These are phyloP conservation scores for Albula glossodonta DNA, from an alignment of 2,113 vertebrate genomes.

Conservation along the genomic window DNA sequence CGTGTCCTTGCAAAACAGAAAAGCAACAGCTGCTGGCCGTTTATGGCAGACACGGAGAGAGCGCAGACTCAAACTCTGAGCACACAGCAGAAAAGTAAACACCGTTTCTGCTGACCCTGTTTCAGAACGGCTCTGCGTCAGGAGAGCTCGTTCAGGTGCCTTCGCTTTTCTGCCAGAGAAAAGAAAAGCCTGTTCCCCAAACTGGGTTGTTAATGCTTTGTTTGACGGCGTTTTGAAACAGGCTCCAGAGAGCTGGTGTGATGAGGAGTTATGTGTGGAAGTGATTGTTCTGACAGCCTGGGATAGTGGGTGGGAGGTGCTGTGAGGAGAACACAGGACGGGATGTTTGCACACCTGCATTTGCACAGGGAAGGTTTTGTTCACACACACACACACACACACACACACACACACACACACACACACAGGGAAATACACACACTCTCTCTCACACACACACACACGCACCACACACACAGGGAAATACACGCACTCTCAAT, in stretches of 20 bases:
- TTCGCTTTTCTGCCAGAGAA: neutral
- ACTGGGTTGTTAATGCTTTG: neutral
- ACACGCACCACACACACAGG: neutral
- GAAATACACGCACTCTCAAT: neutral
- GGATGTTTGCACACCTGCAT: neutral
- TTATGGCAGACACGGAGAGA: neutral
- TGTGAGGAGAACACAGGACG: constrained; percentile 1
- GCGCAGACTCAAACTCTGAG: neutral
- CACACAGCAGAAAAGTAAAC: neutral
- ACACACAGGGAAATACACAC: neutral
- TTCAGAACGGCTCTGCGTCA: neutral
- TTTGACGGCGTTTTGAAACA: neutral
- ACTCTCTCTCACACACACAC: neutral
- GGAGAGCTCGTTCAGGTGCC: neutral
- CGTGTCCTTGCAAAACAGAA: neutral
- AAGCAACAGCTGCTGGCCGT: neutral
- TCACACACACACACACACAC: neutral
- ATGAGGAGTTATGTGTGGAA: neutral
- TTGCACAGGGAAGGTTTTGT: neutral
- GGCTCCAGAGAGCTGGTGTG: neutral
- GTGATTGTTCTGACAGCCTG: neutral
- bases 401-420: constrained; percentile 17
- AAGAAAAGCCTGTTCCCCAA: neutral
- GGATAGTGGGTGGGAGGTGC: constrained; percentile 16
- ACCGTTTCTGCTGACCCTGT: neutral